Evolutionary conservation across 2,113 vertebrate genomes (phyloP), one percentile per base, ranked within the genome.

Genomic region (Montifringilla adamsi): DNA sequence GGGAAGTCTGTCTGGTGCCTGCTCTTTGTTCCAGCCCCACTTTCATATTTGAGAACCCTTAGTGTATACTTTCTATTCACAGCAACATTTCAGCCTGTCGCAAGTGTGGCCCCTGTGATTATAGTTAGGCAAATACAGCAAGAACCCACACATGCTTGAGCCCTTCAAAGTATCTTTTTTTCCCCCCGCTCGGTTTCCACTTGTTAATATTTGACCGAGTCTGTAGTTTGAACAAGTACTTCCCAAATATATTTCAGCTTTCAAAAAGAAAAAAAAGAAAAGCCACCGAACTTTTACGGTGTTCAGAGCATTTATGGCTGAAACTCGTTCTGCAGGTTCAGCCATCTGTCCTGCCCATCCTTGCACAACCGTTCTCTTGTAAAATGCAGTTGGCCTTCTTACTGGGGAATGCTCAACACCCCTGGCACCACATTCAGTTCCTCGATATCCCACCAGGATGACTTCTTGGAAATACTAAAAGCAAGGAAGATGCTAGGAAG

Each of bases 1-100:
- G 97, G 97, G 96, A 98, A 97, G 96, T 96, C 96, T 97, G 97
- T 96, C 97, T 96, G 96, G 77, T 97, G 94, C 96, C 96, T 98
- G 95, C 93, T 95, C 96, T 98, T 97, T 97, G 97, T 97, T 97
- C 94, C 95, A 97, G 84, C 74, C 86, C 94, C 91, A 95, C 97
- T 97, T 96, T 97, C 84, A 39, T 96, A 96, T 97, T 97, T 97
- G 92, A 98, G 97, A 97, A 96, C 96, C 92, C 96, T 97, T 97
- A 81, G 96, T 93, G 94, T 95, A 93, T 52, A 95, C 92, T 96
- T 97, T 93, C 93, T 94, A 96, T 97, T 97, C 95, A 97, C 77
- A 62, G 96, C 79, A 47, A 16, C 6, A 9, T 93, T 97, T 97
- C 52, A 59, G 95, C 81, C 87, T 53, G 87, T 92, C 83, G 90